Evolutionary conservation across 1,140 invertebrate species (phyloP), one percentile per base, ranked within the genome.

Genomic region (Scaptomyza graminum): DNA sequence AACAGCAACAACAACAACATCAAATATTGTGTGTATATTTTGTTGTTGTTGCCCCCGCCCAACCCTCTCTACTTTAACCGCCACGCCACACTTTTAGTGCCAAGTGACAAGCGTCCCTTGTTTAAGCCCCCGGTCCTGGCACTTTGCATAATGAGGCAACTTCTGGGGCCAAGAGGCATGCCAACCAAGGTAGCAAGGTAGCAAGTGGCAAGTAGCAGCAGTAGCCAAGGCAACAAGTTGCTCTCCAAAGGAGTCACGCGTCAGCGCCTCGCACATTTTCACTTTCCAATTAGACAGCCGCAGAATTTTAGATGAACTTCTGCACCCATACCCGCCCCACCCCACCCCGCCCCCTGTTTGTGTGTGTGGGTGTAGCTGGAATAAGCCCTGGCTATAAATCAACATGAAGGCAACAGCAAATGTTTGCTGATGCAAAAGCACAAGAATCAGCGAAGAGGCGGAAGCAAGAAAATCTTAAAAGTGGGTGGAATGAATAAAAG

Each of bases 61-160:
- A 11, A 37, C 39, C 8, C 12, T 9, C 37, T 31, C 1, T 25
- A n/a, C 46, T 34, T n/a, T 25, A 6, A 2, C 31, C 4, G 18
- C 1, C 16, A 43, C 37, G 11, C 37, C 37, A 22, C 18, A 22
- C 18, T 22, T 12, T 41, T n/a, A 41, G 12, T 41, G 37, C 5
- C n/a, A n/a, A 22, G 37, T 41, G 37, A 41, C 37, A 41, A 41
- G 37, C 12, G 12, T 3, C 37, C 4, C 12, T n/a, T 12, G 37
- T n/a, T 41, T 22, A 1, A 7, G 22, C 31, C 28, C 44, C n/a
- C 12, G 9, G 22, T 11, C 13, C 28, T 5, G 75, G 70, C 82
- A 85, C 82, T 85, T 87, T 85, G 66, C 74, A 85, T 85, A 85
- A 85, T 85, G 82, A 85, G 82, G 59, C 71, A 74, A 69, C 62